Evolutionary conservation across 2,888 invertebrate genomes (phyloP), one percentile per base, ranked within the genome.

Genomic region (Aphidoletes aphidimyza): DNA sequence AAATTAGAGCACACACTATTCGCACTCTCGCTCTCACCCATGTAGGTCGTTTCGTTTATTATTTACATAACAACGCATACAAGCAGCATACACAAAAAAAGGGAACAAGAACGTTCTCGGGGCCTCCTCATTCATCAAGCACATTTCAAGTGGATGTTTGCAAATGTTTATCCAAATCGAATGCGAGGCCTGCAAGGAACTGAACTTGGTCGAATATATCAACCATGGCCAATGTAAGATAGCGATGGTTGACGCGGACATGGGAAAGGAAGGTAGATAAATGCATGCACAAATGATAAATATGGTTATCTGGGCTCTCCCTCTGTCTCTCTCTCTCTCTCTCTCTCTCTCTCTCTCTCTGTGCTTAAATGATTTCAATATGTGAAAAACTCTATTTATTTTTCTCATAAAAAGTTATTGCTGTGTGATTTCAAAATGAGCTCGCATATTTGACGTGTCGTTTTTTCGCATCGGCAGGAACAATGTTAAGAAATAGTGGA

Each of bases 371-470:
- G 36, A 81, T 81, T 81, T 81, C 81, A 81, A 81, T 37, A 81
- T 81, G 81, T 81, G 81, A 81, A 81, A 81, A 37, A 81, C n/a
- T 37, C 37, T 37, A 81, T 69, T 69, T 69, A 69, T 69, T 69
- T 69, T 69, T 69, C 69, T 69, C 69, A 69, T 69, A 69, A 69
- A 78, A 81, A 81, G 37, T 37, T 81, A 81, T 81, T 81, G 69
- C 69, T 69, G 69, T 69, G 30, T 30, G 69, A 69, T 69, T 69
- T 26, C 30, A 30, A 69, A 69, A 69, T 30, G 34, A 69, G 30
- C 14, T 14, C 69, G 47, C 8, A 22, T 47, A 54, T 30, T 69
- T 30, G 1, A 30, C 17, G 3, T 36, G 78, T 78, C 14, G 6
- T 78, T 81, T 36, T 81, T n/a, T 37, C 37, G 81, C 81, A 81